A percentile compares a stretch with the other conserved stretches of the same genome.
These are phyloP conservation scores for Mormyrus lacerda DNA, from an alignment of 2,113 vertebrate species.

Conservation along the genomic window DNA sequence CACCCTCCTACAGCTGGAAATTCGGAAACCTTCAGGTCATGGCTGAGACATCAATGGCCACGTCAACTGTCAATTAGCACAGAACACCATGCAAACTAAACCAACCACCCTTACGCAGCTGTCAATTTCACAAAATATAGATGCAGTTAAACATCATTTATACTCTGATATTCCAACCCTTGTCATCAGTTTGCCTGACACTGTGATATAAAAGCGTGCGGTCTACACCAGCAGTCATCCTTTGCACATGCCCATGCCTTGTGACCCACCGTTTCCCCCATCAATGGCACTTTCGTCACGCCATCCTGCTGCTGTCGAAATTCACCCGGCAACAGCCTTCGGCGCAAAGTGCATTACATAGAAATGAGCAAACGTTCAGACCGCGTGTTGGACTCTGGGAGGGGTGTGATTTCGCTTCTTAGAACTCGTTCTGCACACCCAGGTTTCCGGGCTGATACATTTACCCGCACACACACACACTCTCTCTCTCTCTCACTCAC, in stretches of 20 bases:
- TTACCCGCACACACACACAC: background rate
- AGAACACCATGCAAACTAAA: background rate
- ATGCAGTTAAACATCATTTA: background rate
- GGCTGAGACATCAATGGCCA: background rate
- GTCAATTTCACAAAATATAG: background rate
- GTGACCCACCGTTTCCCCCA: background rate
- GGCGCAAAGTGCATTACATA: background rate
- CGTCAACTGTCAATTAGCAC: background rate
- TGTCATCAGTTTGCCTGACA: background rate
- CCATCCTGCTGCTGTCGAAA: background rate
- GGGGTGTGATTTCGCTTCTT: background rate
- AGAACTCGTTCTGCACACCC: background rate
- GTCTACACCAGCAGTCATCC: background rate
- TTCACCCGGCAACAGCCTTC: background rate
- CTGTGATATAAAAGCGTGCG: background rate
- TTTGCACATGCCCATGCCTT: background rate
- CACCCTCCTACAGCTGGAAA: background rate
- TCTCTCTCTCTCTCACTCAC: fast-evolving
- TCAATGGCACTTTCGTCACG: background rate
- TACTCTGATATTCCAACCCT: background rate
- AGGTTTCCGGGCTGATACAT: background rate
- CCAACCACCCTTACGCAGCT: background rate
- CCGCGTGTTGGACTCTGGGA: background rate
- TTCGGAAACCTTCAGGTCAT: background rate
- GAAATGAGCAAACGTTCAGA: background rate